Evolutionary conservation across 2,113 vertebrate genomes (phyloP).

Genomic region (Loxodonta africana): DNA sequence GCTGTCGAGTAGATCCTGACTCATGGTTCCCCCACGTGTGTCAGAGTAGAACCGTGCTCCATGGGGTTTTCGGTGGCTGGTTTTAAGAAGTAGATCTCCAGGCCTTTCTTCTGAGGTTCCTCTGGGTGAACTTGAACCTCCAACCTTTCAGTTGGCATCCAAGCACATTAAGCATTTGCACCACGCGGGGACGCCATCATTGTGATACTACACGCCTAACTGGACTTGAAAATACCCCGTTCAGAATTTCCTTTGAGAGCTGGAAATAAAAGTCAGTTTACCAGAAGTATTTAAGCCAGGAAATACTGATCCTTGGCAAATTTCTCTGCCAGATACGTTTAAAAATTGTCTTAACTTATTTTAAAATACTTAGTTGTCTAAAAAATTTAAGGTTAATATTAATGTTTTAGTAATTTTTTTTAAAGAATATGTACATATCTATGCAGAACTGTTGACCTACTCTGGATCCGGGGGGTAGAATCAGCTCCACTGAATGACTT

Average conservation of each 20-base stretch:
- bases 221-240: background rate
- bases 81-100: too few relatives aligned
- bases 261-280: background rate
- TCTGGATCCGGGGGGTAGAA: too few relatives aligned
- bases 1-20: too few relatives aligned
- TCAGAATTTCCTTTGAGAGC: constrained; percentile 6
- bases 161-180: too few relatives aligned
- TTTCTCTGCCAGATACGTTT: constrained; percentile 4
- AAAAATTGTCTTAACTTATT: constrained; percentile 20
- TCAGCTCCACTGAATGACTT: too few relatives aligned
- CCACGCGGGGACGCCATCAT: background rate
- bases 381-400: constrained; percentile 50
- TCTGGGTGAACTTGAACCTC: too few relatives aligned
- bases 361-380: constrained; percentile 27
- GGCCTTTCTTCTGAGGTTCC: too few relatives aligned
- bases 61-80: too few relatives aligned
- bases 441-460: background rate
- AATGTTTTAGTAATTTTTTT: constrained; percentile 7
- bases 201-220: background rate
- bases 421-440: background rate
- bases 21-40: too few relatives aligned
- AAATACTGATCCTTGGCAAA: constrained; percentile 1
- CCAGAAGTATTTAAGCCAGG: background rate
- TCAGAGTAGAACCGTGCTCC: too few relatives aligned
- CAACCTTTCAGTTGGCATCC: too few relatives aligned